These are phyloP conservation scores for Pteronura brasiliensis DNA, from an alignment of 2,113 vertebrate genomes.

Conservation along the genomic window DNA sequence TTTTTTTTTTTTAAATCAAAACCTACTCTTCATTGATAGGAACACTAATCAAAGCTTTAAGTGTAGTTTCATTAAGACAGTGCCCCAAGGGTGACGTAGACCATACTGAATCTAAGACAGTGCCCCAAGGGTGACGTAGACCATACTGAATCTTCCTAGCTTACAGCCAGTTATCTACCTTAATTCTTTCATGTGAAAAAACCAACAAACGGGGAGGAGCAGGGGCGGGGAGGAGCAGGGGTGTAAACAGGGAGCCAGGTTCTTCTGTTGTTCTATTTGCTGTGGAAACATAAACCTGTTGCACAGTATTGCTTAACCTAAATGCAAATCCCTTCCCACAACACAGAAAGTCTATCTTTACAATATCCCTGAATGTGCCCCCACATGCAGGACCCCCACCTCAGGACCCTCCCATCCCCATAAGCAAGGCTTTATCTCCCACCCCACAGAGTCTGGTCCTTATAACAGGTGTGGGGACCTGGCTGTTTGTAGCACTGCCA, in stretches of 20 bases:
- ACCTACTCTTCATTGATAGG: slow-evolving; percentile 4
- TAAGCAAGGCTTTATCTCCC: background rate
- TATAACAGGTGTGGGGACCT: background rate
- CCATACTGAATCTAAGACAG: background rate
- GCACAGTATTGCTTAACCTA: background rate
- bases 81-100: background rate
- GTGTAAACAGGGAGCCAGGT: background rate
- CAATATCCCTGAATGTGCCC: rapidly evolving
- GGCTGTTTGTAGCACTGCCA: background rate
- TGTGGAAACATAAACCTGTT: slow-evolving; percentile 6
- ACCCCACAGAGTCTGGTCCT: background rate
- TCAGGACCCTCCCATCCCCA: background rate
- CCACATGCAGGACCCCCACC: background rate
- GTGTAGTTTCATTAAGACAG: background rate
- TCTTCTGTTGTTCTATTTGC: slow-evolving; percentile 23
- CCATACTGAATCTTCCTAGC: background rate
- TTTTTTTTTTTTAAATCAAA: background rate
- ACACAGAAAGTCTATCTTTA: background rate
- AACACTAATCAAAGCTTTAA: slow-evolving; percentile 3
- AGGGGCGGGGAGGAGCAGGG: too few relatives aligned
- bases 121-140: background rate
- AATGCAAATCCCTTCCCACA: background rate
- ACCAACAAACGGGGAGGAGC: background rate
- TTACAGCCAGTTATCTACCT: background rate
- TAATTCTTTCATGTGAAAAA: slow-evolving; percentile 4